A percentile compares a stretch with the other conserved stretches of the same genome.
Evolutionary conservation across 2,888 invertebrate genomes (phyloP).

Genomic region (Tuta absoluta): DNA sequence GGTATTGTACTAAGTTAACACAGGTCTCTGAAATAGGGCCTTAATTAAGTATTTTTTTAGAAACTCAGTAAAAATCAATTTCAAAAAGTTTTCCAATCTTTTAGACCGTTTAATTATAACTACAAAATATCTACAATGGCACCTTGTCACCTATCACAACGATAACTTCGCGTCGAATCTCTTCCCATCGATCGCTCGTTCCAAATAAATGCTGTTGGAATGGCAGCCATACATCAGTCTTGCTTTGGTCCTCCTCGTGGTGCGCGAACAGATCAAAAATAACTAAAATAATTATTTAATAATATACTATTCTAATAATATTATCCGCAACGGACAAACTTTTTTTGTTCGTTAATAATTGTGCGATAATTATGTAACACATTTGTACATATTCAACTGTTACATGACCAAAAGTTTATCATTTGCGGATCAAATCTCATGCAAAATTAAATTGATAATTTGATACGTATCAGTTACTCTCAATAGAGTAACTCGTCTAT

Average conservation of each 20-base stretch:
- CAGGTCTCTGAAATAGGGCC: background rate
- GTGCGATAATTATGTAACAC: too few relatives aligned
- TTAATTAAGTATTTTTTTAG: background rate
- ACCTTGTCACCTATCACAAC: conserved; percentile 14
- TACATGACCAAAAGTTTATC: background rate
- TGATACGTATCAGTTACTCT: background rate
- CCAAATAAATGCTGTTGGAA: conserved; percentile 58
- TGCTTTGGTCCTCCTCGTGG: conserved; percentile 29
- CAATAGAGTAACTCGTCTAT: conserved; percentile 7
- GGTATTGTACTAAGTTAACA: conserved; percentile 11
- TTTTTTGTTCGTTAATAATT: background rate
- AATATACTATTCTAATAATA: too few relatives aligned
- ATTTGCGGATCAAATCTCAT: background rate
- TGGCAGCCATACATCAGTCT: conserved; percentile 54
- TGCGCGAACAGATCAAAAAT: conserved; percentile 6
- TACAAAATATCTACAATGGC: conserved; percentile 19
- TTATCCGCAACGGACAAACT: conserved; percentile 13
- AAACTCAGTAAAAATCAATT: conserved; percentile 7
- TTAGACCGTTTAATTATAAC: background rate
- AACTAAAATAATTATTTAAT: background rate
- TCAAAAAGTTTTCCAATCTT: background rate
- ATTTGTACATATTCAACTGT: too few relatives aligned
- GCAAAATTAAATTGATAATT: conserved; percentile 4
- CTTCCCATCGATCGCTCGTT: background rate
- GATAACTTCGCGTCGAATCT: conserved; percentile 1